Evolutionary conservation across 2,113 vertebrate genomes (phyloP).

Genomic region (Ascaphus truei): DNA sequence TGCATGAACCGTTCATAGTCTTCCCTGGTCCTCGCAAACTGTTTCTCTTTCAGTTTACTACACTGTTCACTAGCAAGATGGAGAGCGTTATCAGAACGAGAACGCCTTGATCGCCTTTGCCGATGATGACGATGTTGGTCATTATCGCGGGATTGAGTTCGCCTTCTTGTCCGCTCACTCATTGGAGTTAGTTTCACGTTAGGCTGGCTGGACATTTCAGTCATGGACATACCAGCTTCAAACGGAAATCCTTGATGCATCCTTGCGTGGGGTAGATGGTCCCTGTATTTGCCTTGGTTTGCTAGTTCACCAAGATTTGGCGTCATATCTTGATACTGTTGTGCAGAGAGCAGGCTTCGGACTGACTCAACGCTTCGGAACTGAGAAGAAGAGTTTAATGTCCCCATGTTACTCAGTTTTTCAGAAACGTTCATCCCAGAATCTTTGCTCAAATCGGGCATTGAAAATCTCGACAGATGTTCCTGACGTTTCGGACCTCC

Average conservation of each 20-base stretch:
- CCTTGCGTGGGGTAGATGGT: slow-evolving; percentile 58
- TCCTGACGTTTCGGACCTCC: slow-evolving; percentile 86
- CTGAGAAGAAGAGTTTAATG: slow-evolving; percentile 84
- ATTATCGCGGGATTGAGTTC: slow-evolving; percentile 65
- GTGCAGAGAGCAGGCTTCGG: slow-evolving; percentile 77
- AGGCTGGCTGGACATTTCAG: slow-evolving; percentile 69
- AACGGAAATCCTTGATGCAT: slow-evolving; percentile 86
- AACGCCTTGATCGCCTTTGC: slow-evolving; percentile 78
- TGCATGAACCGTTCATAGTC: slow-evolving; percentile 86
- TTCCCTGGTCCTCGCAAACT: slow-evolving; percentile 73
- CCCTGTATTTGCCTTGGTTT: slow-evolving; percentile 72
- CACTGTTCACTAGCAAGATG: slow-evolving; percentile 83
- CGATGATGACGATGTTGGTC: slow-evolving; percentile 75
- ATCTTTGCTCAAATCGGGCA: slow-evolving; percentile 98
- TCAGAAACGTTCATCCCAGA: slow-evolving; percentile 93
- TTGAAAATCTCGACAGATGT: slow-evolving; percentile 93
- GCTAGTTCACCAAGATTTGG: slow-evolving; percentile 63
- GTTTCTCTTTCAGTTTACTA: slow-evolving; percentile 70
- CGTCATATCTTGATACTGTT: slow-evolving; percentile 86
- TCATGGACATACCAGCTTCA: slow-evolving; percentile 72
- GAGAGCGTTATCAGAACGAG: slow-evolving; percentile 93
- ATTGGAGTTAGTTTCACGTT: slow-evolving; percentile 72
- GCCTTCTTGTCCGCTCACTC: slow-evolving; percentile 78
- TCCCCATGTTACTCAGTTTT: slow-evolving; percentile 88
- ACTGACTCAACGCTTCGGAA: slow-evolving; percentile 91